Percentiles rank a stretch among this genome's conserved stretches.
Conservation (phyloP, 2,888 invertebrate genomes). For the Pteria penguin region DNA sequence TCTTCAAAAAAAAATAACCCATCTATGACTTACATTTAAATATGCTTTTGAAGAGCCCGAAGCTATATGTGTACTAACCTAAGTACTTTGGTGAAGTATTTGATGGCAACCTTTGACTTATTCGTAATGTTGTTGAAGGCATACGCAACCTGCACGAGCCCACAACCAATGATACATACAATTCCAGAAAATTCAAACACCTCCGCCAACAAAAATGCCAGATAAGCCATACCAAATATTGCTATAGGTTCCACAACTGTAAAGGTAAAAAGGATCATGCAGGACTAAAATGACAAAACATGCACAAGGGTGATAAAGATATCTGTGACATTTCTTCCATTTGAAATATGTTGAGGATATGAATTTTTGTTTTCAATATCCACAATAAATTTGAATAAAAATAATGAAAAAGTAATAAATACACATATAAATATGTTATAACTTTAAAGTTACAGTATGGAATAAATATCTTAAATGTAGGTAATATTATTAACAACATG, state of each 20-base stretch:
- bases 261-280: constrained; percentile 51
- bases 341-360: too few relatives aligned
- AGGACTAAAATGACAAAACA: too few relatives aligned
- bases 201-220: constrained; percentile 82
- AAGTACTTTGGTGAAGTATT: constrained; percentile 82
- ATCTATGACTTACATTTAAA: not conserved
- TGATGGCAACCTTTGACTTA: constrained; percentile 82
- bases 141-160: constrained; percentile 82
- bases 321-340: too few relatives aligned
- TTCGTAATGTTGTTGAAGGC: constrained; percentile 82
- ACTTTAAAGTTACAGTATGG: too few relatives aligned
- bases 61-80: constrained; percentile 76
- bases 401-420: too few relatives aligned
- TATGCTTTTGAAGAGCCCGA: not conserved
- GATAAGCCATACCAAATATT: constrained; percentile 82
- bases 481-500: too few relatives aligned
- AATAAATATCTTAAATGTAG: too few relatives aligned
- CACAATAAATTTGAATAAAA: too few relatives aligned
- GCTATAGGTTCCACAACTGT: constrained; percentile 83
- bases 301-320: too few relatives aligned
- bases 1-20: too few relatives aligned
- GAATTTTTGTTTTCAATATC: too few relatives aligned
- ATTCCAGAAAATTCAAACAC: constrained; percentile 83
- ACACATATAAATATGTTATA: too few relatives aligned
- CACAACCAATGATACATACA: constrained; percentile 83